Conservation (phyloP, 2,113 vertebrate genomes). For the Anguilla japonica region DNA sequence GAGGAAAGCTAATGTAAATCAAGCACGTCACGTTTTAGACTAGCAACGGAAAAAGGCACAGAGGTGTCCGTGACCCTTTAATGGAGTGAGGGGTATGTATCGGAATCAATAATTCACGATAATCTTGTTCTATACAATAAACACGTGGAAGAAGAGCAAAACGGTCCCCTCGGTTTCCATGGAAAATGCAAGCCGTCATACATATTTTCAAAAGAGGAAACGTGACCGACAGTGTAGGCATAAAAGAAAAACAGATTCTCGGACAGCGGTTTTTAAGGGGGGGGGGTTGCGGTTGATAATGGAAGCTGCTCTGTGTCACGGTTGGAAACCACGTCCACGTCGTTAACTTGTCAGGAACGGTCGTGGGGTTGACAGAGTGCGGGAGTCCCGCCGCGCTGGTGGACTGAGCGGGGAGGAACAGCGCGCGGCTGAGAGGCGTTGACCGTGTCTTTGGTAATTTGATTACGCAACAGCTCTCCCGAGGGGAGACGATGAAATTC, state of each 20-base stretch:
- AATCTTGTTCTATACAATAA: neutral
- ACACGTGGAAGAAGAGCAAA: neutral
- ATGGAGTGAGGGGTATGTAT: neutral
- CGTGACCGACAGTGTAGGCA: neutral
- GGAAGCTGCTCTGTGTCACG: neutral
- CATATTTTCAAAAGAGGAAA: too few species aligned
- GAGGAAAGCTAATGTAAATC: neutral
- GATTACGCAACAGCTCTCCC: neutral
- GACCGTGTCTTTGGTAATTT: neutral
- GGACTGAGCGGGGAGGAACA: neutral
- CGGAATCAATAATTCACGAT: neutral
- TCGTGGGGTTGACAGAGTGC: neutral
- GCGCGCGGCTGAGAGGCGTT: neutral
- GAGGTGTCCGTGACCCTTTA: neutral
- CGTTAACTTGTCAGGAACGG: neutral
- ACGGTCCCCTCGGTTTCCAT: neutral
- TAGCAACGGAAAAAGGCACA: neutral
- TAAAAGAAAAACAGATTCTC: neutral
- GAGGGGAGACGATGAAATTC: neutral
- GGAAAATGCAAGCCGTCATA: neutral
- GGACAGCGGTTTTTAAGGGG: neutral
- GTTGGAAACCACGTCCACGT: neutral
- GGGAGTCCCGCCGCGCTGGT: neutral
- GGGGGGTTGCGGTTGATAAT: neutral
- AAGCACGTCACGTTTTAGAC: slow-evolving; percentile 31